Conservation (phyloP, 2,888 invertebrate species). For the Ctenicera cuprea region DNA sequence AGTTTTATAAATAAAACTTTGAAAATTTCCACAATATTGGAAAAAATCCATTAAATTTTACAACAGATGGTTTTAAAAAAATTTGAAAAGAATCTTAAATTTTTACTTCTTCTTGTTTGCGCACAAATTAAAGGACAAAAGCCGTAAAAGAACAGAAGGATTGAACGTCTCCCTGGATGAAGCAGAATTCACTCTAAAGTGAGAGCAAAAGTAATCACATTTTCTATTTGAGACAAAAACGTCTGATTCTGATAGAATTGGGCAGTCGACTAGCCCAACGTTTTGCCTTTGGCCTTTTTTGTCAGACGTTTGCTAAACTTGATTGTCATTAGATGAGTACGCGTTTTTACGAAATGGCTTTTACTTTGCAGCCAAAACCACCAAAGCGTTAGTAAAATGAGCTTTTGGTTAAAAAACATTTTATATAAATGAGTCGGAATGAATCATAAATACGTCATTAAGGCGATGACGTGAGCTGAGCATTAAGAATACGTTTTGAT, state of each 20-base stretch:
- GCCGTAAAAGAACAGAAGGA: conserved; percentile 10
- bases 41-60: too few species aligned
- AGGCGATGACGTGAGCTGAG: too few species aligned
- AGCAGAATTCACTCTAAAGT: conserved; percentile 15
- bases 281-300: conserved; percentile 25
- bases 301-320: conserved; percentile 17
- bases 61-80: not conserved
- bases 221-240: conserved; percentile 29
- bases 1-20: not conserved
- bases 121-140: conserved; percentile 3
- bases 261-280: conserved; percentile 19
- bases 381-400: not conserved
- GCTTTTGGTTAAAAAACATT: not conserved
- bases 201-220: conserved; percentile 27
- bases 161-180: conserved; percentile 19
- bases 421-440: not conserved
- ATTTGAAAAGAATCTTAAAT: not conserved
- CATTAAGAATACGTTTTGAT: too few species aligned
- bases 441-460: too few species aligned
- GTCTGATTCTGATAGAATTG: conserved; percentile 29
- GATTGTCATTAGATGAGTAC: conserved; percentile 18
- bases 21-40: not conserved
- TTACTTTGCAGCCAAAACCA: not conserved
- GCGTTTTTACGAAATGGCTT: not conserved
- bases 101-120: not conserved